Evolutionary conservation across 1,140 invertebrate species (phyloP), one percentile per base, ranked within the genome.

Genomic region (Calosoma granatense): DNA sequence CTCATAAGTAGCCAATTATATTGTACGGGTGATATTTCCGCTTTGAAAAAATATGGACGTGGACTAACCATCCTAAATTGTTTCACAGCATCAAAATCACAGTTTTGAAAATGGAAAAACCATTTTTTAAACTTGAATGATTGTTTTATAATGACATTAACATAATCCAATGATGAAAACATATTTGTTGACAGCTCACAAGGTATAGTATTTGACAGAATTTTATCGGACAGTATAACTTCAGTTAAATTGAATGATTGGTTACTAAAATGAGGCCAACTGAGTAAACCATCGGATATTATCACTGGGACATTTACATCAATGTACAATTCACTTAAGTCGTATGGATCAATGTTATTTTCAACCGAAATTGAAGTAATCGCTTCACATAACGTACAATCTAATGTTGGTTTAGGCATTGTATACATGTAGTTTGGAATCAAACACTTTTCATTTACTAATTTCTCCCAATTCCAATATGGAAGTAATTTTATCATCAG

Each of bases 91-190:
- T 82, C 76, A 20, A 84, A 82, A 58, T 89, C 85, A 65, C 90
- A 93, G 67, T 92, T 92, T 72, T 90, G 87, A 80, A 89, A 91
- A 63, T 90, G 87, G 1, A 88, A 81, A 68, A 88, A 92, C 83
- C 86, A 91, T 61, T 82, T 82, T 0, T 82, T 78, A 11, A 64
- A 64, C 6, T 56, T 21, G n/a, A 59, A 2, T 1, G 51, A 53
- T 30, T 61, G 64, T n/a, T 56, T 14, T 12, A 67, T 17, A 1
- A 68, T 20, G 22, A 57, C 43, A 20, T 54, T 53, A 1, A 61
- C 20, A 20, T n/a, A 57, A 20, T 39, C 20, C 6, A 14, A 14
- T 0, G 22, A 57, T 15, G 59, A 63, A 39, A 59, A 20, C 1
- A 63, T 47, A 55, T 66, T 69, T 1, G 63, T 67, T 1, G 56